Evolutionary conservation across 1,140 invertebrate genomes (phyloP).

Genomic region (Polypedilum vanderplanki): DNA sequence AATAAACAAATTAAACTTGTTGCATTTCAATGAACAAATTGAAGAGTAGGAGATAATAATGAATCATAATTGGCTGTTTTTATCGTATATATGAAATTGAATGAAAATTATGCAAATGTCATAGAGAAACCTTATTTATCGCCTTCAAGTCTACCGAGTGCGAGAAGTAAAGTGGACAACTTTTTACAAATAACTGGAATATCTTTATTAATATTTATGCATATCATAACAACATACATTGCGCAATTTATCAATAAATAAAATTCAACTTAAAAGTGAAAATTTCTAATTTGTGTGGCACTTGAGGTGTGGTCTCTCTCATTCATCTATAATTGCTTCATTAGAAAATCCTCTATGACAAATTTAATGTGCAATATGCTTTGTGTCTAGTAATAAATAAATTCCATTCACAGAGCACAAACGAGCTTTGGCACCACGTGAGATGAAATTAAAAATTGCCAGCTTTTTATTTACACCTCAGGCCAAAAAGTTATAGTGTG

Average conservation of each 20-base stretch:
- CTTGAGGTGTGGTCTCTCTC: background rate
- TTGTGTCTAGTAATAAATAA: background rate
- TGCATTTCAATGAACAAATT: background rate
- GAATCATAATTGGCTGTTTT: conserved; percentile 2
- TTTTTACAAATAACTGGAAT: too few species aligned
- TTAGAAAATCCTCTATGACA: background rate
- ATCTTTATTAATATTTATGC: too few species aligned
- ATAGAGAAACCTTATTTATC: background rate
- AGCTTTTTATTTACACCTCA: background rate
- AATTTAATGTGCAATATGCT: background rate
- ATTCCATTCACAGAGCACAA: background rate
- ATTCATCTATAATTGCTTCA: background rate
- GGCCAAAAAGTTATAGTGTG: background rate
- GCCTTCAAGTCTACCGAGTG: too few species aligned
- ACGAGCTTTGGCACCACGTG: conserved; percentile 1
- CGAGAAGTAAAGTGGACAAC: too few species aligned
- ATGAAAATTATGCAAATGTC: conserved; percentile 1
- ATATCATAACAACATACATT: background rate
- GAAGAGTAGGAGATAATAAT: background rate
- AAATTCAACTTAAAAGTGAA: background rate
- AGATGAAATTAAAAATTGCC: background rate
- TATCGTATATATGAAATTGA: background rate
- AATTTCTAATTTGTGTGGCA: background rate
- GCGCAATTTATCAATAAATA: conserved; percentile 12
- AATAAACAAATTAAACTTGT: background rate